Evolutionary conservation across 2,888 invertebrate genomes (phyloP).

Genomic region (Hypena proboscidalis): DNA sequence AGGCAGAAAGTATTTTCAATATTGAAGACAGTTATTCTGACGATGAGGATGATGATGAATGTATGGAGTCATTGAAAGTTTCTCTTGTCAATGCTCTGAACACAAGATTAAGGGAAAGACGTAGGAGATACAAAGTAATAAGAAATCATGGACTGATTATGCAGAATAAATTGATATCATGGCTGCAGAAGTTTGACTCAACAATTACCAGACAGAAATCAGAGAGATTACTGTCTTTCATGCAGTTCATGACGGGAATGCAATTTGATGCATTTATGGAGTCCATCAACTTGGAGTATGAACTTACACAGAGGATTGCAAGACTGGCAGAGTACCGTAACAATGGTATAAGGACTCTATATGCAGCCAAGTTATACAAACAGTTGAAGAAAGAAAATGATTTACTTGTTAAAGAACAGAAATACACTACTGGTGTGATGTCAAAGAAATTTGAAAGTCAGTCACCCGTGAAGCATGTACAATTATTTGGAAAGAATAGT

Average conservation of each 20-base stretch:
- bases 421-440: conserved; percentile 63
- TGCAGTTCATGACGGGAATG: conserved; percentile 90
- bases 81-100: conserved; percentile 91
- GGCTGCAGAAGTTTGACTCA: conserved; percentile 88
- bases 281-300: conserved; percentile 89
- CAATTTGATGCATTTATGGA: conserved; percentile 92
- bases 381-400: conserved; percentile 87
- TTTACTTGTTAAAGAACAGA: conserved; percentile 80
- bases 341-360: conserved; percentile 89
- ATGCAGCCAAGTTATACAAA: conserved; percentile 87
- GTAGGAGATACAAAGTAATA: conserved; percentile 89
- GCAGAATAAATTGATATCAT: conserved; percentile 88
- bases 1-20: conserved; percentile 90
- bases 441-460: conserved; percentile 66
- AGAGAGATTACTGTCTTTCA: conserved; percentile 88
- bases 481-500: conserved; percentile 49
- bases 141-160: conserved; percentile 92
- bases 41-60: conserved; percentile 66
- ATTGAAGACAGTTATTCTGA: conserved; percentile 72
- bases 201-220: conserved; percentile 85
- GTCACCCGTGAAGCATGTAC: conserved; percentile 59
- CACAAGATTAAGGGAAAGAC: conserved; percentile 90
- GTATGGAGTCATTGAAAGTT: conserved; percentile 88
- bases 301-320: conserved; percentile 86
- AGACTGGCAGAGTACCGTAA: conserved; percentile 88